Percentiles rank a stretch among this genome's conserved stretches.
These are phyloP conservation scores for Ophiodon elongatus DNA, from an alignment of 2,113 vertebrate species.

Conservation along the genomic window DNA sequence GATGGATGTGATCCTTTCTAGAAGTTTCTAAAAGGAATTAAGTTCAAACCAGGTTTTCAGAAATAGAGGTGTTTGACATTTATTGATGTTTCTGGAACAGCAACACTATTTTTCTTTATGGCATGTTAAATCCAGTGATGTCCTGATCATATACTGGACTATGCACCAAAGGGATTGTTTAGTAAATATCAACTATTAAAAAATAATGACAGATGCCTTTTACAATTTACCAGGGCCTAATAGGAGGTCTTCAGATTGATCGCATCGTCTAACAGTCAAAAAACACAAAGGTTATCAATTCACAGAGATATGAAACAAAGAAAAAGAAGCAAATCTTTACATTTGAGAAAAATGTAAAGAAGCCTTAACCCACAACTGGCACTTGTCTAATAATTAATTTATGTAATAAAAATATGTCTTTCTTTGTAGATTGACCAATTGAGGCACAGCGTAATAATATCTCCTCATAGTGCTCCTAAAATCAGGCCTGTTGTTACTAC, in stretches of 20 bases:
- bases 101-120: background rate
- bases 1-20: background rate
- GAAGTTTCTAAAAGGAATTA: background rate
- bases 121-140: background rate
- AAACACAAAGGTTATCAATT: background rate
- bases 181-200: background rate
- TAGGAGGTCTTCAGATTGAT: background rate
- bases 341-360: background rate
- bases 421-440: background rate
- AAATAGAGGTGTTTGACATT: background rate
- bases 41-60: background rate
- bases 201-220: conserved; percentile 7
- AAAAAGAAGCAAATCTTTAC: background rate
- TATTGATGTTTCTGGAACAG: background rate
- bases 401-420: background rate
- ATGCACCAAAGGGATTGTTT: background rate
- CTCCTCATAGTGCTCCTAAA: background rate
- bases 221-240: background rate
- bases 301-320: background rate
- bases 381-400: background rate
- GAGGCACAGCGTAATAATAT: background rate
- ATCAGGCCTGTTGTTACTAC: background rate
- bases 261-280: background rate
- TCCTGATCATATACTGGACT: background rate
- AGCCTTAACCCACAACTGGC: background rate